Conservation (phyloP, 2,888 invertebrate species). For the Aleiodes leptofemur region DNA sequence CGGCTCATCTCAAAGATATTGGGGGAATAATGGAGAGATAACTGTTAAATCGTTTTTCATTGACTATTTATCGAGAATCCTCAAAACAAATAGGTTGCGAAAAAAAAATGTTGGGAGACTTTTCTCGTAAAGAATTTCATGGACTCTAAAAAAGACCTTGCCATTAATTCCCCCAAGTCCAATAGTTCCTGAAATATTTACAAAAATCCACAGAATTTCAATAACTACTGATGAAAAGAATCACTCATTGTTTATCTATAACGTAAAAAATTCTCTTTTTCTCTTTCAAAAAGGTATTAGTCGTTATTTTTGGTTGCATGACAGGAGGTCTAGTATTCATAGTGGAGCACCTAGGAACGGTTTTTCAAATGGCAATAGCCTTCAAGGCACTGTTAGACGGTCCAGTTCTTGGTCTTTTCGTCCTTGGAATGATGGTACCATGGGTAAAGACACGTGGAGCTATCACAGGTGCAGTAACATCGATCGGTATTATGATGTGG, state of each 20-base stretch:
- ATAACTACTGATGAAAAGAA: slow-evolving; percentile 2
- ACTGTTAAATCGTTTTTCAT: no score
- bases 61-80: no score
- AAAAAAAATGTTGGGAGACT: no score
- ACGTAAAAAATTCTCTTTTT: not conserved
- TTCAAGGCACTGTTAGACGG: slow-evolving; percentile 73
- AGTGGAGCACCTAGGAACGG: slow-evolving; percentile 80
- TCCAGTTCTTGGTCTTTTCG: slow-evolving; percentile 82
- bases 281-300: slow-evolving; percentile 72
- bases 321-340: slow-evolving; percentile 78
- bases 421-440: slow-evolving; percentile 82
- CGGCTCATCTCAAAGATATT: no score
- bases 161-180: no score
- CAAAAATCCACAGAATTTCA: no score
- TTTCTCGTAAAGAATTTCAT: no score
- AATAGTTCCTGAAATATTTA: no score
- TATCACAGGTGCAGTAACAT: slow-evolving; percentile 74
- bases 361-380: slow-evolving; percentile 80
- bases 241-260: not conserved
- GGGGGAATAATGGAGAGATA: no score
- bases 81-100: no score
- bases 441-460: slow-evolving; percentile 81
- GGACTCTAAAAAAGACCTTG: no score
- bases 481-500: slow-evolving; percentile 63
- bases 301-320: slow-evolving; percentile 77